Conservation (phyloP, 2,113 vertebrate species). For the Tragulus kanchil region DNA sequence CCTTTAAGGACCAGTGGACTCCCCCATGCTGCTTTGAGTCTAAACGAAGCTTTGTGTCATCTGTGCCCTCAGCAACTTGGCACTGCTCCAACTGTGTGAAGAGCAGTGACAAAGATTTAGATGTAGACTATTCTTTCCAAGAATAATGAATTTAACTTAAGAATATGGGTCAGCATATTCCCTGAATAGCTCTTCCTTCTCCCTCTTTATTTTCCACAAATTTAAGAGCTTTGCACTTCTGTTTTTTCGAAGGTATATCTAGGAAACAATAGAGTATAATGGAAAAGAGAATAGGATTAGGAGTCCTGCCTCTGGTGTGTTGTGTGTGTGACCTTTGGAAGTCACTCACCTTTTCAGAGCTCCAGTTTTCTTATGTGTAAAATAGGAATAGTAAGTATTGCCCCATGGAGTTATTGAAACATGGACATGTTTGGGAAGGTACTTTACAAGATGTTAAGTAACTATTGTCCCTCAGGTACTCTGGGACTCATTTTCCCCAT, state of each 20-base stretch:
- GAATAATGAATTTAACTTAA: slow-evolving; percentile 7
- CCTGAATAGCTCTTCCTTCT: not conserved
- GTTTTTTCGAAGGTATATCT: not conserved
- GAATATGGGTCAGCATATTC: not conserved
- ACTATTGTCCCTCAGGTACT: not conserved
- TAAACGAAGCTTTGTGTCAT: slow-evolving; percentile 36
- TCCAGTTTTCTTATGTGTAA: slow-evolving; percentile 27
- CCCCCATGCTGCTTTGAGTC: slow-evolving; percentile 43
- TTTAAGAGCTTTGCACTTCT: slow-evolving; percentile 8
- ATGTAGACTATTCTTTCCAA: slow-evolving; percentile 51
- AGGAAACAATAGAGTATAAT: not conserved
- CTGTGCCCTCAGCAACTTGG: slow-evolving; percentile 28
- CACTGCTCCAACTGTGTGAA: slow-evolving; percentile 58
- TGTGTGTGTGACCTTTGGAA: slow-evolving; percentile 46
- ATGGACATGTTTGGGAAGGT: not conserved
- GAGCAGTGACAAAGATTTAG: not conserved
- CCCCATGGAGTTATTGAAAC: not conserved
- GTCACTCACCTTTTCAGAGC: not conserved
- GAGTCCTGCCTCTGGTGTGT: not conserved
- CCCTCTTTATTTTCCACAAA: not conserved
- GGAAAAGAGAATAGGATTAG: not conserved
- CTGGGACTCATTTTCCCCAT: not conserved
- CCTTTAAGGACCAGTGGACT: slow-evolving; percentile 32
- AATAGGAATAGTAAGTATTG: slow-evolving; percentile 16
- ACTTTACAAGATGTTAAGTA: not conserved